Evolutionary conservation across 2,888 invertebrate genomes (phyloP).

Genomic region (Rosalia funebris): DNA sequence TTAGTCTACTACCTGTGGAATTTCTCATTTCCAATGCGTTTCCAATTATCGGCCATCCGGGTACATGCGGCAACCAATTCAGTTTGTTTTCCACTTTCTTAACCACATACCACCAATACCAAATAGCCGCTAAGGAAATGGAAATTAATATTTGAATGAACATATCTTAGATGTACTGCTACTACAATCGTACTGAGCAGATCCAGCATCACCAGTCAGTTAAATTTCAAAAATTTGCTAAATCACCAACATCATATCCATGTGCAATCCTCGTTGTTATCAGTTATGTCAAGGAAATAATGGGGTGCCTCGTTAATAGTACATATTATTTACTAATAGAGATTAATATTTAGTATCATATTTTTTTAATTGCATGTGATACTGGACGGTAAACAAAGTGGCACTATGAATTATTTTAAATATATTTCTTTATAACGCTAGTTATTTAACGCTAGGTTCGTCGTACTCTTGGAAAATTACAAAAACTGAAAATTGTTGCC

Average conservation of each 20-base stretch:
- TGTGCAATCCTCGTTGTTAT: neutral
- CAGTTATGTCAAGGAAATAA: too few relatives aligned
- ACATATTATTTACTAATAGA: too few relatives aligned
- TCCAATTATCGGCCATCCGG: neutral
- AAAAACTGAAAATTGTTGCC: too few relatives aligned
- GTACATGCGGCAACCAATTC: neutral
- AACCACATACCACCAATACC: neutral
- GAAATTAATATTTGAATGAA: constrained; percentile 13
- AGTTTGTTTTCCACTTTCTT: neutral
- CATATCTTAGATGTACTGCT: neutral
- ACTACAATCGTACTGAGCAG: neutral
- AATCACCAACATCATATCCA: neutral
- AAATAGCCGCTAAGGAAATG: neutral
- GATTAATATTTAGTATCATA: too few relatives aligned
- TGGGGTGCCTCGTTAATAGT: too few relatives aligned
- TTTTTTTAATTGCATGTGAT: too few relatives aligned
- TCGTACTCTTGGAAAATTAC: too few relatives aligned
- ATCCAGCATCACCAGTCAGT: neutral
- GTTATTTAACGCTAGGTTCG: too few relatives aligned
- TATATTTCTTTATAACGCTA: too few relatives aligned
- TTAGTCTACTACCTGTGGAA: neutral
- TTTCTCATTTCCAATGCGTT: neutral
- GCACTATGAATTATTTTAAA: too few relatives aligned
- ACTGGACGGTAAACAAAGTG: too few relatives aligned
- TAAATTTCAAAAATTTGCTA: neutral